A percentile compares a stretch with the other conserved stretches of the same genome.
Conservation (phyloP, 2,113 vertebrate genomes). For the Rattus rattus region DNA sequence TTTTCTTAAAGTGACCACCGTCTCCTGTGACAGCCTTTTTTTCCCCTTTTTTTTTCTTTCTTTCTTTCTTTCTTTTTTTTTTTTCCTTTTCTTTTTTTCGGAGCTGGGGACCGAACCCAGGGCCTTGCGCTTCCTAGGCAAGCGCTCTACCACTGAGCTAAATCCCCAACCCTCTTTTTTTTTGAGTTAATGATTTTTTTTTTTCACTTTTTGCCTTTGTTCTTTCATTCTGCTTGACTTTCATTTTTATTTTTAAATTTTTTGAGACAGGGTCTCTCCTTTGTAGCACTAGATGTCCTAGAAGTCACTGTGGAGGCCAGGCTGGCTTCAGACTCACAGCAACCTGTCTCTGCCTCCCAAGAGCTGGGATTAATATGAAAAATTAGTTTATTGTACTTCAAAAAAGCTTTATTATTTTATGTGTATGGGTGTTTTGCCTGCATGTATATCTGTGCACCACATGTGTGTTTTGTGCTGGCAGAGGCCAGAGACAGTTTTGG, state of each 20-base stretch:
- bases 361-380: not conserved
- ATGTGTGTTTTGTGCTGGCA: not conserved
- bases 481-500: not conserved
- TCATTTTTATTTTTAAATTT: not conserved
- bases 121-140: too few species aligned
- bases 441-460: not conserved
- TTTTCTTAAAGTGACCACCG: conserved; percentile 38
- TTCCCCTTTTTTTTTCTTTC: not conserved
- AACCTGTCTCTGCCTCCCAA: not conserved
- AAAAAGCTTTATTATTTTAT: not conserved
- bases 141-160: too few species aligned
- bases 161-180: too few species aligned
- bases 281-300: not conserved
- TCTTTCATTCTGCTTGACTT: not conserved
- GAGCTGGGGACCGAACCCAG: too few species aligned
- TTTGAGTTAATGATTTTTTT: not conserved
- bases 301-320: not conserved
- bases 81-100: too few species aligned
- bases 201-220: conserved; percentile 6
- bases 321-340: not conserved
- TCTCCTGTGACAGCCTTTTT: not conserved
- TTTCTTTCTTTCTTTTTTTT: too few species aligned
- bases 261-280: not conserved
- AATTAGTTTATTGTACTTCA: not conserved
- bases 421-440: not conserved